A percentile compares a stretch with the other conserved stretches of the same genome.
These are phyloP conservation scores for Protobothrops flavoviridis DNA, from an alignment of 2,113 vertebrate genomes.

Conservation along the genomic window DNA sequence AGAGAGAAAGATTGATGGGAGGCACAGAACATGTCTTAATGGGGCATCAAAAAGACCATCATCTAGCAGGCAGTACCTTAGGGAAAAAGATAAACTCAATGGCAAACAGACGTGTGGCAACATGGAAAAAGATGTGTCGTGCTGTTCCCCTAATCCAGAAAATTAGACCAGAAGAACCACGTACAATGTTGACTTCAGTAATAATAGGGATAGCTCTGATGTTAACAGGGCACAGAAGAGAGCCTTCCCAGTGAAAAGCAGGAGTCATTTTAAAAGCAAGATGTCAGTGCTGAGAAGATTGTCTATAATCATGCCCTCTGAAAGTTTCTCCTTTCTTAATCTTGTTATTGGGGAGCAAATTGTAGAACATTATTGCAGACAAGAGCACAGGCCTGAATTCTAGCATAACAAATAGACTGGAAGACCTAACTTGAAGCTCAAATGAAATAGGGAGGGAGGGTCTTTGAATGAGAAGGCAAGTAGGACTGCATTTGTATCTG, in stretches of 20 bases:
- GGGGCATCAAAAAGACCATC: not conserved
- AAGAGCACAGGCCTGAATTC: not conserved
- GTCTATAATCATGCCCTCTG: not conserved
- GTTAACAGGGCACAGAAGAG: not conserved
- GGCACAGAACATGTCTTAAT: accelerated
- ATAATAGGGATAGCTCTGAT: not conserved
- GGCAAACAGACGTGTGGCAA: not conserved
- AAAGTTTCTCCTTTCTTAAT: not conserved
- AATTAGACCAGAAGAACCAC: not conserved
- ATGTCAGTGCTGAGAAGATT: not conserved
- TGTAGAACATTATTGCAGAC: not conserved
- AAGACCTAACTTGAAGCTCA: not conserved
- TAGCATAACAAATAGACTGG: not conserved
- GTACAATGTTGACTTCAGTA: not conserved
- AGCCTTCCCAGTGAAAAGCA: not conserved
- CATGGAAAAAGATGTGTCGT: not conserved
- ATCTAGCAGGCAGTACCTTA: not conserved
- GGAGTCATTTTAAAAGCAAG: not conserved
- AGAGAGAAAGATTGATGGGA: accelerated
- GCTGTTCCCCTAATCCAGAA: not conserved
- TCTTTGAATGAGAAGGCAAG: not conserved
- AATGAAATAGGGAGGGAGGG: not conserved
- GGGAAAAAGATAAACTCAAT: slow-evolving; percentile 9
- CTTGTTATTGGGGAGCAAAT: not conserved
- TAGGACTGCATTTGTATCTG: not conserved